Base-by-base conservation (phyloP, 2,113 vertebrate genomes). In the Microcebus jonahi region DNA sequence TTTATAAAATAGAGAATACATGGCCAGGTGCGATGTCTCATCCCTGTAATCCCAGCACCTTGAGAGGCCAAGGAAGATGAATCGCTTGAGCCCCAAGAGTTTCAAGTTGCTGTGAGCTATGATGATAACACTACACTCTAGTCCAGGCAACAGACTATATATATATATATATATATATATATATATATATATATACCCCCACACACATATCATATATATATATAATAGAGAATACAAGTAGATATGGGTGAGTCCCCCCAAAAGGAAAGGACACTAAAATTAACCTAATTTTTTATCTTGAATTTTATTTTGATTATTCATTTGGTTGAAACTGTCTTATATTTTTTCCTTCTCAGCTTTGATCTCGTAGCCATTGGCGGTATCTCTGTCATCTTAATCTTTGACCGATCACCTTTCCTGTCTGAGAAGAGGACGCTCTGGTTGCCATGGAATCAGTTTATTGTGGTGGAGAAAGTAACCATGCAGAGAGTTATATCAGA, bases 361-460 rank as follows among this genome's bases (percentile, higher is more conserved):
- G 99, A 99, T 98, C 98, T 99, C 59, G 99, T 99, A 97, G 99
- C 99, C 61, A 96, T 99, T 81, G 99, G 99, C 48, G 99, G 99
- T 11, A 99, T 99, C 98, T 99, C 99, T 14, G 98, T 99, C 88
- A 99, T 99, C 80, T 98, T 99, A 93, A 97, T 99, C 98, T 99
- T 99, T 98, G 99, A 99, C 93, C 99, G 99, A 23, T 99, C 99
- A 76, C 99, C 99, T 84, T 99, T 99, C 97, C 97, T 99, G 88
- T 97, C 99, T 86, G 99, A 99, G 98, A 99, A 99, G 95, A 99
- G 99, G 94, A 99, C 99, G 3, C 98, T 99, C 87, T 99, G 99
- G 99, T 99, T 99, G 70, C 99, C 99, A 39, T 99, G 99, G 99
- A 99, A 99, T 98, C 99, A 99, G 97, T 99, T 99, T 97, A 98